phyloP scores from a whole-genome alignment of 2,888 invertebrate genomes.

The Cataglyphis livida region DNA sequence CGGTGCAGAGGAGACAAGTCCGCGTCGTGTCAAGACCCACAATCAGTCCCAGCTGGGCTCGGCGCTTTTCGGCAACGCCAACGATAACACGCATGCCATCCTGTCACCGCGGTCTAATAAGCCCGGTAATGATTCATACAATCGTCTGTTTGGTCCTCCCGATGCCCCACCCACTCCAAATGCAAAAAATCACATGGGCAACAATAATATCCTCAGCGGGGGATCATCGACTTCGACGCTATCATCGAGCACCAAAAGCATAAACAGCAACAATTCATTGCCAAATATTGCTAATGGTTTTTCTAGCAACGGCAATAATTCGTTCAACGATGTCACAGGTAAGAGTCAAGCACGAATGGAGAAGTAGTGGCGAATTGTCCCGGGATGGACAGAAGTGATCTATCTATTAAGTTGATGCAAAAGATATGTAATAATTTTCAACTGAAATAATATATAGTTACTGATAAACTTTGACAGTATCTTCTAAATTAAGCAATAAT shows the following conservation, averaged over 20 bases:
- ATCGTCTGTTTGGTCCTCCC: conserved; percentile 88
- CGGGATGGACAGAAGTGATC: background rate
- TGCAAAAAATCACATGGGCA: conserved; percentile 88
- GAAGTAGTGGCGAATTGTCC: conserved; percentile 22
- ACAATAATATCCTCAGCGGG: conserved; percentile 88
- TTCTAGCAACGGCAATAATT: conserved; percentile 79
- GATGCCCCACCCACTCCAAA: conserved; percentile 87
- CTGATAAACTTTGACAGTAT: background rate
- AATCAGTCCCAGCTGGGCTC: conserved; percentile 82
- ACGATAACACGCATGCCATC: conserved; percentile 73
- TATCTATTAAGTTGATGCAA: conserved; percentile 3
- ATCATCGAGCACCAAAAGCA: conserved; percentile 76
- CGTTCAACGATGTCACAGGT: conserved; percentile 78
- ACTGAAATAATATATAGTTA: background rate
- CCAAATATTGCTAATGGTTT: conserved; percentile 78
- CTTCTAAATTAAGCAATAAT: background rate
- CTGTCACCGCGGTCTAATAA: conserved; percentile 83
- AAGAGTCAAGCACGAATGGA: conserved; percentile 61
- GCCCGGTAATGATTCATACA: conserved; percentile 88
- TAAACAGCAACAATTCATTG: conserved; percentile 71
- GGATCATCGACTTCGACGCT: conserved; percentile 78
- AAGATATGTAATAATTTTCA: background rate
- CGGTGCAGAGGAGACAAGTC: conserved; percentile 82
- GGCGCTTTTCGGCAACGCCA: conserved; percentile 82
- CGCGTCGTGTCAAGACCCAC: conserved; percentile 83